phyloP scores from a whole-genome alignment of 2,797 vertebrate species.

The Triplophysa bombifrons region DNA sequence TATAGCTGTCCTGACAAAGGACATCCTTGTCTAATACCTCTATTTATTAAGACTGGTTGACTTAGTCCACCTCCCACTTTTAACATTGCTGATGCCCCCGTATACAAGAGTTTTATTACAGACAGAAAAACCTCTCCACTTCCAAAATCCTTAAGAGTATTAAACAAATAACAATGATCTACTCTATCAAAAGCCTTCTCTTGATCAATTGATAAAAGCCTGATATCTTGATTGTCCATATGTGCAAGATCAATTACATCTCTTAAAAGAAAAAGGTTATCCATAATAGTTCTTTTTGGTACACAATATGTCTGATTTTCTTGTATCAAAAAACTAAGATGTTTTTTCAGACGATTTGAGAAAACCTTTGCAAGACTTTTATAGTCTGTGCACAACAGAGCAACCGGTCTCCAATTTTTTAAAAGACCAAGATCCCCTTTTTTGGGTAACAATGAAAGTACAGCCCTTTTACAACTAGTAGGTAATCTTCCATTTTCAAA shows the following conservation, averaged over 20 bases:
- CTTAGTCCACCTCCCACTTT: too few species aligned
- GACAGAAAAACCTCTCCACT: too few species aligned
- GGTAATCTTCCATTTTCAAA: too few species aligned
- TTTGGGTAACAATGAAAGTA: background rate
- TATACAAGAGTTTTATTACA: too few species aligned
- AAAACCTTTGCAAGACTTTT: background rate
- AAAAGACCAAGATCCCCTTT: background rate
- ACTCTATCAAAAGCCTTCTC: background rate
- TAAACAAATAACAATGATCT: background rate
- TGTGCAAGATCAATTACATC: background rate
- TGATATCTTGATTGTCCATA: background rate
- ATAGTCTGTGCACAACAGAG: background rate
- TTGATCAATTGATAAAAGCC: background rate
- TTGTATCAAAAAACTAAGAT: background rate
- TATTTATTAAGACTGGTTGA: too few species aligned
- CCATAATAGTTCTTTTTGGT: background rate
- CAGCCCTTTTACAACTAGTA: background rate
- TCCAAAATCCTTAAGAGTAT: background rate
- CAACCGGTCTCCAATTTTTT: background rate
- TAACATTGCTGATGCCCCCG: too few species aligned
- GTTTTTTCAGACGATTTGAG: background rate
- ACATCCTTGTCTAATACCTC: too few species aligned
- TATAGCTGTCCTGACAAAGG: too few species aligned
- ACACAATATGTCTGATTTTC: too few species aligned
- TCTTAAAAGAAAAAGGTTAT: background rate